Evolutionary conservation across 2,888 invertebrate genomes (phyloP), one percentile per base, ranked within the genome.

Genomic region (Drosophila mimica): DNA sequence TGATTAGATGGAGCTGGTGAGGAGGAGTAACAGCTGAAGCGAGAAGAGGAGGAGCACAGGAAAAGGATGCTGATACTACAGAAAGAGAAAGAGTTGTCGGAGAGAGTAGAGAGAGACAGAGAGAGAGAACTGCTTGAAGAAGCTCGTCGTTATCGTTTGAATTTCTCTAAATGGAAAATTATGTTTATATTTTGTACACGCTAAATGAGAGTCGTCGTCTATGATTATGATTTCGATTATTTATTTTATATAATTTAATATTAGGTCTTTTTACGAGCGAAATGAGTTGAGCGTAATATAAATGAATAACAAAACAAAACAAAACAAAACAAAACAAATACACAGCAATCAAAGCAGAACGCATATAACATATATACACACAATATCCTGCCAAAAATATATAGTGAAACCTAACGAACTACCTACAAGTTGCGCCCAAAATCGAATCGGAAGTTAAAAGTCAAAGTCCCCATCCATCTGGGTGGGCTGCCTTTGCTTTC

Each of bases 191-290:
- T 68, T 79, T 76, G 71, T 66, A 82, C 75, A 70, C 77, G 75
- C 81, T 68, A 69, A 79, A 65, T 66, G 75, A 74, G 69, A 77
- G 69, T 69, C 68, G 74, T 72, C 67, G 59, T 77, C 70, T 75
- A 83, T 73, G 76, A 82, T 83, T 88, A 85, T 88, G 73, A 88
- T 88, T 85, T 86, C 79, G 83, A 88, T 82, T 85, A 88, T 89
- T 85, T 88, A 89, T 88, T 89, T 89, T 88, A 85, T 89, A 80
- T 88, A 88, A 88, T 89, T 83, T 78, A 79, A 88, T 87, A 69
- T 88, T 88, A 88, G 85, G 83, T 77, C 72, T 79, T 79, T 81
- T 73, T 81, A 81, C 82, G 82, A 88, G 82, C 83, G 70, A 77
- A 70, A 76, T 77, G 76, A 79, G 71, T 79, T 79, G 72, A 79